These are phyloP conservation scores for Dendropsophus ebraccatus DNA, from an alignment of 2,113 vertebrate genomes.

Conservation along the genomic window DNA sequence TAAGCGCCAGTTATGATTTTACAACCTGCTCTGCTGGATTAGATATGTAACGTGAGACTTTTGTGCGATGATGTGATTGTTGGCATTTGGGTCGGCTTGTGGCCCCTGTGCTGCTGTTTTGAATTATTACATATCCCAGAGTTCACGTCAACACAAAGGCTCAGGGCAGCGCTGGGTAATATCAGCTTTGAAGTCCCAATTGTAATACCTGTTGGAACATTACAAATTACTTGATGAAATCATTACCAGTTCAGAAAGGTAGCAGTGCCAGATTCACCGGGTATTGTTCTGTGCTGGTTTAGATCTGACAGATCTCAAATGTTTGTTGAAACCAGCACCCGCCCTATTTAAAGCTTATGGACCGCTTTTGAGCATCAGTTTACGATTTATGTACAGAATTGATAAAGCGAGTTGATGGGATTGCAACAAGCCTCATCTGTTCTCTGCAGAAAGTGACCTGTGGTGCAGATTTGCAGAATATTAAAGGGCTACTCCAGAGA, in stretches of 20 bases:
- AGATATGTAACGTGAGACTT: constrained; percentile 42
- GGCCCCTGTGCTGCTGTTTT: constrained; percentile 38
- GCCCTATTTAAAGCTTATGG: no score
- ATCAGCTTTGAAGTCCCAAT: constrained; percentile 46
- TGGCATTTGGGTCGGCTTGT: constrained; percentile 21
- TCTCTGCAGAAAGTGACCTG: no score
- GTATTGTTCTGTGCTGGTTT: background rate
- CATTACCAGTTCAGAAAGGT: constrained; percentile 15
- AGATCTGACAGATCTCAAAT: background rate
- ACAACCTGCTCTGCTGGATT: constrained; percentile 42
- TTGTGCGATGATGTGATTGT: constrained; percentile 37
- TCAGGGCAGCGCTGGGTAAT: constrained; percentile 30
- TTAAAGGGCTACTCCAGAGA: no score
- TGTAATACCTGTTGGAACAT: constrained; percentile 51
- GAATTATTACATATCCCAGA: constrained; percentile 51
- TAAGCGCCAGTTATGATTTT: constrained; percentile 43
- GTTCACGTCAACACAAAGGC: constrained; percentile 40
- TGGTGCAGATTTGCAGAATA: no score
- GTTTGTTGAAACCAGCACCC: background rate
- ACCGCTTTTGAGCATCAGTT: constrained; percentile 4
- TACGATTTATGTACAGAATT: background rate
- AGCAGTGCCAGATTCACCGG: constrained; percentile 1
- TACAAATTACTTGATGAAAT: constrained; percentile 50
- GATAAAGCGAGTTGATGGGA: no score
- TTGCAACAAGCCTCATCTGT: no score